A percentile compares a stretch with the other conserved stretches of the same genome.
Conservation (phyloP, 2,113 vertebrate species). For the Benitochromis conjunctus region DNA sequence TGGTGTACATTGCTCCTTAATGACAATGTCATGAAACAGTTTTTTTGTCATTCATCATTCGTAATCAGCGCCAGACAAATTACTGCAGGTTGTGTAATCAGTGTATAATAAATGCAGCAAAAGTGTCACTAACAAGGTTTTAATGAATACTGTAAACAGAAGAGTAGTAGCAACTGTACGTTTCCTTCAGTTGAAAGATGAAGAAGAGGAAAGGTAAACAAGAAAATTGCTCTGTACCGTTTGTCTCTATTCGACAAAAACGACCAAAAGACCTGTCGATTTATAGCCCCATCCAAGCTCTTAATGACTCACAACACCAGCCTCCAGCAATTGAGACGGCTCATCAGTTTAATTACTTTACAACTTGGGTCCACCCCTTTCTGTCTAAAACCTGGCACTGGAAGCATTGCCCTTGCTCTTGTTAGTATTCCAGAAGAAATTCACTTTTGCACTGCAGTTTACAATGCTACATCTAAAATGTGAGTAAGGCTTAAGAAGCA, state of each 20-base stretch:
- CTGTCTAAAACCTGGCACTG: conserved; percentile 38
- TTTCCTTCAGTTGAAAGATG: neutral
- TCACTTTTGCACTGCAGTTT: neutral
- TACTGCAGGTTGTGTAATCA: neutral
- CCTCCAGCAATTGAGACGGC: conserved; percentile 46
- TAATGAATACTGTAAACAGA: neutral
- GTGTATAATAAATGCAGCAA: neutral
- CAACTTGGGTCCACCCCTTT: conserved; percentile 22
- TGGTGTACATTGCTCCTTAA: neutral
- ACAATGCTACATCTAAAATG: neutral
- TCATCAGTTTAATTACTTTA: conserved; percentile 69
- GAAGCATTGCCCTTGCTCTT: conserved; percentile 7
- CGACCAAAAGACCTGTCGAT: conserved; percentile 31
- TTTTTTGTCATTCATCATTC: neutral
- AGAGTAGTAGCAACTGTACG: neutral
- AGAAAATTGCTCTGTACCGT: conserved; percentile 4
- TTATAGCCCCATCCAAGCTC: conserved; percentile 44
- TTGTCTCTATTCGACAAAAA: conserved; percentile 41
- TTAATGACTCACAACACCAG: conserved; percentile 51
- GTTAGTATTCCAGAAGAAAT: conserved; percentile 36
- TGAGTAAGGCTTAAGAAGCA: neutral
- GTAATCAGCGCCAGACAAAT: neutral
- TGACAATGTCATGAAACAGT: neutral
- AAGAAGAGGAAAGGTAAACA: neutral
- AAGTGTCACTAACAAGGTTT: neutral